phyloP scores from a whole-genome alignment of 2,113 vertebrate genomes.

The Hystrix cristata region DNA sequence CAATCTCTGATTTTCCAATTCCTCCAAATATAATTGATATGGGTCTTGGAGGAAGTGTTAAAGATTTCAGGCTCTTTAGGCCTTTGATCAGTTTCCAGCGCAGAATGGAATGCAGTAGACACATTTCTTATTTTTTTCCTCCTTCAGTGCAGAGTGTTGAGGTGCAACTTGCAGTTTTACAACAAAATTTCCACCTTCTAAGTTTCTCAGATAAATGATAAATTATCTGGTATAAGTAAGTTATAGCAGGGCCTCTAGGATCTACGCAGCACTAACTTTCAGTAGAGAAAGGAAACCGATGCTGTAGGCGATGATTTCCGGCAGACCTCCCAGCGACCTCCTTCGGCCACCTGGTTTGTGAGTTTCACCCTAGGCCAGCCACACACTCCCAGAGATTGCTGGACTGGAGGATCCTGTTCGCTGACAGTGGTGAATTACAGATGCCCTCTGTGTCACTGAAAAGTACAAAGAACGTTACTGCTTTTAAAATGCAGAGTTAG shows the following conservation, averaged over 20 bases:
- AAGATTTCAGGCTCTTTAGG: background rate
- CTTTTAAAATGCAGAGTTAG: conserved; percentile 70
- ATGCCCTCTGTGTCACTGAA: background rate
- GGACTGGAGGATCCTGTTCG: background rate
- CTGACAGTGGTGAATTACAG: conserved; percentile 30
- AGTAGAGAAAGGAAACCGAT: background rate
- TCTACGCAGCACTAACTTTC: conserved; percentile 46
- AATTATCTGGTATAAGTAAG: background rate
- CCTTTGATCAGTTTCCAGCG: conserved; percentile 44
- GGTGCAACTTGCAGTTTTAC: background rate
- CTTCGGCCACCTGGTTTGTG: fast-evolving
- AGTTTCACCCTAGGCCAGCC: background rate
- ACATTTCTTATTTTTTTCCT: background rate
- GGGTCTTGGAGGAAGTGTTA: background rate
- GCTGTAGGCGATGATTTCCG: background rate
- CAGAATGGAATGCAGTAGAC: background rate
- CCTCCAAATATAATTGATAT: background rate
- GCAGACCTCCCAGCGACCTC: background rate
- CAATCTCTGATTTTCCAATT: conserved; percentile 9
- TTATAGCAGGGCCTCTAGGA: background rate
- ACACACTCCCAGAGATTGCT: background rate
- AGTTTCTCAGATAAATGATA: background rate
- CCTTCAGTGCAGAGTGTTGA: background rate
- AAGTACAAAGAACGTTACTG: conserved; percentile 44
- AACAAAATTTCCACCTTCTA: background rate